Evolutionary conservation across 1,140 invertebrate genomes (phyloP), one percentile per base, ranked within the genome.

Genomic region (Pomacea maculata): DNA sequence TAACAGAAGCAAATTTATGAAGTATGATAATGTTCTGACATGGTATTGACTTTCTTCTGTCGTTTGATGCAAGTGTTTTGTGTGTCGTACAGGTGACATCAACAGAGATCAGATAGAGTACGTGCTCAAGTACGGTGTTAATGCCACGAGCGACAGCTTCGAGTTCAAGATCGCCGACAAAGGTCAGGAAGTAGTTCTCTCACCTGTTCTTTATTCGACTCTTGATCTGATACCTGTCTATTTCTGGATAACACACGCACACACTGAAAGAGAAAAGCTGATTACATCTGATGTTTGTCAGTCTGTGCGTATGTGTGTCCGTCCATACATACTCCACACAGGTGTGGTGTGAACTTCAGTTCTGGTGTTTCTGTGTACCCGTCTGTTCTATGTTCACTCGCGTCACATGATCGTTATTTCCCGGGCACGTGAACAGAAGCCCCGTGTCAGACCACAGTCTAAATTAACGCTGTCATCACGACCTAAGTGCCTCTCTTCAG

Each of bases 101-200:
- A 83, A 88, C 74, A n/a, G 81, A 9, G 70, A 80, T 29, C 68
- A 77, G 65, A 87, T 90, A n/a, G 81, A 86, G 70, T 90, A 90
- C 82, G 75, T 89, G 3, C 80, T 89, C 74, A 86, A 84, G 63
- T 74, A 81, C 10, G 83, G 83, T 12, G 85, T 84, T 15, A 88
- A 89, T 74, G 85, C 85, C 15, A 89, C 86, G 1, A 83, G 68
- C 72, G 89, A 90, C 76, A 86, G 76, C 52, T 90, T 90, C 85
- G 86, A 87, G 83, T 90, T 90, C 82, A 88, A 87, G 72, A 85
- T 90, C 63, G 83, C 84, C 67, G 89, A 90, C 80, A 86, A 88
- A 85, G 89, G 89, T 90, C 84, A 84, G 83, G 54, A 45, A 45
- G 25, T 71, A 9, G 17, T 8, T 73, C 29, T 67, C 74, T 63